Percentiles rank a stretch among this genome's conserved stretches.
These are phyloP conservation scores for Apamea monoglypha DNA, from an alignment of 2,888 invertebrate species.

Conservation along the genomic window DNA sequence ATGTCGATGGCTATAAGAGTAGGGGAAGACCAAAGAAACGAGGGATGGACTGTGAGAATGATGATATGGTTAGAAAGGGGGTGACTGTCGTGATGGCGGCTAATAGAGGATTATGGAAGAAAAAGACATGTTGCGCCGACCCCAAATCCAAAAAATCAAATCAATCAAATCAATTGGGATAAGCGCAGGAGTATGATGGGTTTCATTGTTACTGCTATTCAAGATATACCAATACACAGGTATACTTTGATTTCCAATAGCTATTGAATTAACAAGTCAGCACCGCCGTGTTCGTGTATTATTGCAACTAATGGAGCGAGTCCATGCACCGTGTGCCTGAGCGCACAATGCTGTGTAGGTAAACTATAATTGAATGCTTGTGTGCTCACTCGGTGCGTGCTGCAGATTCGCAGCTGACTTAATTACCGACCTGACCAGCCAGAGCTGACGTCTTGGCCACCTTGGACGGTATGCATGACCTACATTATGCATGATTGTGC, in stretches of 20 bases:
- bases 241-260: background rate
- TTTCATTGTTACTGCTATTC: too few species aligned
- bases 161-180: too few species aligned
- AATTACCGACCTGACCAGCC: background rate
- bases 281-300: conserved; percentile 4
- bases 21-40: too few species aligned
- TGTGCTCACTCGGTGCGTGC: background rate
- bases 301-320: conserved; percentile 14
- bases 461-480: background rate
- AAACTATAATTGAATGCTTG: conserved; percentile 10
- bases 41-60: too few species aligned
- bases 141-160: too few species aligned
- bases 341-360: background rate
- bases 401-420: conserved; percentile 9
- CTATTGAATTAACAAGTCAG: background rate
- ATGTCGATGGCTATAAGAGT: too few species aligned
- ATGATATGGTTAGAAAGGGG: too few species aligned
- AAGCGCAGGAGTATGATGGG: too few species aligned
- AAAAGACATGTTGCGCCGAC: too few species aligned
- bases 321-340: background rate
- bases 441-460: background rate
- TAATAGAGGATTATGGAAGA: too few species aligned
- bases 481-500: background rate
- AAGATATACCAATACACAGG: background rate
- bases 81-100: too few species aligned